phyloP scores from a whole-genome alignment of 2,888 invertebrate species.

The Adelognathus sp. region DNA sequence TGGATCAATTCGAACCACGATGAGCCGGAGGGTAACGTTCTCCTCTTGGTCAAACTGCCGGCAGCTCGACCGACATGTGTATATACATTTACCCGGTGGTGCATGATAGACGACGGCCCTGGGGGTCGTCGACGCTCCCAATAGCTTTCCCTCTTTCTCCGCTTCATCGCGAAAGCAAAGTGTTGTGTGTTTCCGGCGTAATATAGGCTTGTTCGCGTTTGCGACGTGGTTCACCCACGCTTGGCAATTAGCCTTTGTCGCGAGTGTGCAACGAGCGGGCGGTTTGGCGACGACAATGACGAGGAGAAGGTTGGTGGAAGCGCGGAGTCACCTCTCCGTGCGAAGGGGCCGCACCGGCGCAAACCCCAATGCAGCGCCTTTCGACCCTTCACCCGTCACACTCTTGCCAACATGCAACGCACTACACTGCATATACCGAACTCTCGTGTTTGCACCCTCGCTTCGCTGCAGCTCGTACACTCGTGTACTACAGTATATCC shows the following conservation, averaged over 20 bases:
- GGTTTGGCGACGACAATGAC: slow-evolving; percentile 29
- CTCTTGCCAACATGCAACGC: slow-evolving; percentile 47
- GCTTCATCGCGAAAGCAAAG: slow-evolving; percentile 35
- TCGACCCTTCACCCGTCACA: slow-evolving; percentile 52
- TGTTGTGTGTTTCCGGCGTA: slow-evolving; percentile 72
- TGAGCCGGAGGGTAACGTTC: slow-evolving; percentile 37
- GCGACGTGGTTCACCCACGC: slow-evolving; percentile 73
- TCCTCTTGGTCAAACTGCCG: slow-evolving; percentile 22
- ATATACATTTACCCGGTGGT: slow-evolving; percentile 41
- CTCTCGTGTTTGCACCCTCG: slow-evolving; percentile 17
- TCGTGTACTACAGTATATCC: background rate
- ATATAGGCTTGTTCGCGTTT: slow-evolving; percentile 78
- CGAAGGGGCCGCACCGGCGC: slow-evolving; percentile 61
- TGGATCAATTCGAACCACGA: slow-evolving; percentile 44
- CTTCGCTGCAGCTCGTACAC: background rate
- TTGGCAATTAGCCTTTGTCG: slow-evolving; percentile 80
- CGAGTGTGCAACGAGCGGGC: slow-evolving; percentile 52
- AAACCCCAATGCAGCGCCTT: slow-evolving; percentile 39
- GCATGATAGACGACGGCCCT: slow-evolving; percentile 35
- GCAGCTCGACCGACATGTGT: slow-evolving; percentile 43
- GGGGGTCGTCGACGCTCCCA: slow-evolving; percentile 36
- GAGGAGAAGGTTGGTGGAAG: background rate
- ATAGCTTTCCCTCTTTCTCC: slow-evolving; percentile 28
- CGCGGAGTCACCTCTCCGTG: slow-evolving; percentile 15
- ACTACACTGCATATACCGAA: slow-evolving; percentile 42